phyloP scores from a whole-genome alignment of 1,140 invertebrate species.

The Pseudomyrmex cubaensis region DNA sequence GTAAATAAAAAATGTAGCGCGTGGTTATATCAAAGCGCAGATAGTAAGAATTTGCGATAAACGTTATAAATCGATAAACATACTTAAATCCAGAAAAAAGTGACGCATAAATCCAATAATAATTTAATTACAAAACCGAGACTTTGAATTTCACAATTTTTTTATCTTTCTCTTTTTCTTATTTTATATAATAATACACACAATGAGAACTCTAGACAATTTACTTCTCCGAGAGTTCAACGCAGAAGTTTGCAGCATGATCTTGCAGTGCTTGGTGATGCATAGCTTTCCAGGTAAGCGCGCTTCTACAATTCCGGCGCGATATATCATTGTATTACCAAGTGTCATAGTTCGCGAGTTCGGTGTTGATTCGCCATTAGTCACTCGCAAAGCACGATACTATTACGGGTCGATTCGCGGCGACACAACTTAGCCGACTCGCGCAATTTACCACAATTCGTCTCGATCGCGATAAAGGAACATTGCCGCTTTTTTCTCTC shows the following conservation, averaged over 20 bases:
- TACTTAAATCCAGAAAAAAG: neutral
- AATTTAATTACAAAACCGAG: neutral
- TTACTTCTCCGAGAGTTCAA: neutral
- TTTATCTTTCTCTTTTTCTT: neutral
- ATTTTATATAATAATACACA: neutral
- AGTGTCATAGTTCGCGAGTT: neutral
- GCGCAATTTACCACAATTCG: constrained; percentile 16
- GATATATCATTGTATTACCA: constrained; percentile 17
- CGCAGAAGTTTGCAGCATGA: constrained; percentile 9
- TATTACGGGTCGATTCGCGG: neutral
- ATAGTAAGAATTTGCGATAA: neutral
- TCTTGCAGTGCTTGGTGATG: neutral
- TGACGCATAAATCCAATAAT: too few species aligned
- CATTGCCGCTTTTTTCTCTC: neutral
- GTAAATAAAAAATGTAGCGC: constrained; percentile 19
- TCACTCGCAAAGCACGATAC: neutral
- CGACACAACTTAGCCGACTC: neutral
- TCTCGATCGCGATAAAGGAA: neutral
- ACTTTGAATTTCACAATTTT: neutral
- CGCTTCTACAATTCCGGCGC: constrained; percentile 9
- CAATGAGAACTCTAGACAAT: neutral
- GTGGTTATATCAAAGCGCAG: neutral
- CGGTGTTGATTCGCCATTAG: constrained; percentile 29
- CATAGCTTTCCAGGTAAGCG: neutral
- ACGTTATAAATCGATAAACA: neutral